A percentile compares a stretch with the other conserved stretches of the same genome.
Evolutionary conservation across 2,797 vertebrate species (phyloP).

Genomic region (Ataeniobius toweri): DNA sequence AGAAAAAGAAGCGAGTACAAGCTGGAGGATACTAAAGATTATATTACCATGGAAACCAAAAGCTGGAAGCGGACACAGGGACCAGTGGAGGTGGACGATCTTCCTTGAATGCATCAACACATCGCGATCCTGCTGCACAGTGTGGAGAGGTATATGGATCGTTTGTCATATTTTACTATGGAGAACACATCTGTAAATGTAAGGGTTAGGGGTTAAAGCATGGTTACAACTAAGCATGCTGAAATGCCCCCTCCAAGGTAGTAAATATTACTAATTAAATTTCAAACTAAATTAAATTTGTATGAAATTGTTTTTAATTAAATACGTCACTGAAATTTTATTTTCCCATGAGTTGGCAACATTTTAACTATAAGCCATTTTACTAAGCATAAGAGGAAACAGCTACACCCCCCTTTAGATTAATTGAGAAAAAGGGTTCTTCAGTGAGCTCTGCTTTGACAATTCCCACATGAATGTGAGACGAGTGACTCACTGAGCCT

Average conservation of each 20-base stretch:
- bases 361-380: neutral
- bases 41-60: constrained; percentile 80
- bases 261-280: neutral
- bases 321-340: neutral
- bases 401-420: neutral
- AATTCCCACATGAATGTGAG: constrained; percentile 44
- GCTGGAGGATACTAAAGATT: constrained; percentile 70
- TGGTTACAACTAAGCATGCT: neutral
- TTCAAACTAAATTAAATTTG: neutral
- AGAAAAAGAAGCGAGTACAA: constrained; percentile 44
- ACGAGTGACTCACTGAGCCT: constrained; percentile 51
- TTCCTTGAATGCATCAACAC: constrained; percentile 63
- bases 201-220: neutral
- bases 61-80: constrained; percentile 74
- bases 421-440: constrained; percentile 1
- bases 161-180: constrained; percentile 12
- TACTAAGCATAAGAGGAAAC: neutral
- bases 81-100: constrained; percentile 72
- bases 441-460: constrained; percentile 11
- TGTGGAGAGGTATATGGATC: constrained; percentile 67
- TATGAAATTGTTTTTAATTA: neutral
- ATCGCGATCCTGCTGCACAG: constrained; percentile 40
- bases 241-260: neutral
- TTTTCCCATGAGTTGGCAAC: neutral
- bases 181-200: constrained; percentile 4